phyloP scores from a whole-genome alignment of 2,888 invertebrate genomes.

The Philonicus albiceps region DNA sequence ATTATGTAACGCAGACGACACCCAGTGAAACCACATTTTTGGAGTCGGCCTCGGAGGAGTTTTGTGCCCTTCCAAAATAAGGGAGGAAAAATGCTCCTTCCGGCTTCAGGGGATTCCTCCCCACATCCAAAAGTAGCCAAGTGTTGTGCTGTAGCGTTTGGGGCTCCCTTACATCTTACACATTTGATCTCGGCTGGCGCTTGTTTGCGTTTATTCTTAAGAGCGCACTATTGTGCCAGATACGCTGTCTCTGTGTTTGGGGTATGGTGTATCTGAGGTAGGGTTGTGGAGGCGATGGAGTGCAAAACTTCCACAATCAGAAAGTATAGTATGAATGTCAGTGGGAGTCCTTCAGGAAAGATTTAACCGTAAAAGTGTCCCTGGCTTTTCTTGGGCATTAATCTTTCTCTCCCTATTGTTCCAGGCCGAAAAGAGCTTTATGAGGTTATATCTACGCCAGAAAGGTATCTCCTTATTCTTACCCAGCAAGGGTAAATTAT shows the following conservation, averaged over 20 bases:
- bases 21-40: not conserved
- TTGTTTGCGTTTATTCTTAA: not conserved
- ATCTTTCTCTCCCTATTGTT: not conserved
- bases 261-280: not conserved
- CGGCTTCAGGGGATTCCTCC: not conserved
- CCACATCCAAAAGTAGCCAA: not conserved
- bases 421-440: not conserved
- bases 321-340: conserved; percentile 24
- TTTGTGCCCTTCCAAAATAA: not conserved
- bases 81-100: not conserved
- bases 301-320: not conserved
- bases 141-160: not conserved
- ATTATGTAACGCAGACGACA: not conserved
- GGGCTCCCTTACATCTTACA: not conserved
- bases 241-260: not conserved
- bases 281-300: not conserved
- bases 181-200: not conserved
- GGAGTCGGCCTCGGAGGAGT: not conserved
- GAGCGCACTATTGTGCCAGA: not conserved
- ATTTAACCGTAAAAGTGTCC: conserved; percentile 3
- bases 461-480: not conserved
- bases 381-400: conserved; percentile 4
- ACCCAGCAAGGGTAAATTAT: conserved; percentile 1
- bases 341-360: not conserved
- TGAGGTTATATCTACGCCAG: not conserved